A percentile compares a stretch with the other conserved stretches of the same genome.
These are phyloP conservation scores for Colossoma macropomum DNA, from an alignment of 2,113 vertebrate species.

Conservation along the genomic window DNA sequence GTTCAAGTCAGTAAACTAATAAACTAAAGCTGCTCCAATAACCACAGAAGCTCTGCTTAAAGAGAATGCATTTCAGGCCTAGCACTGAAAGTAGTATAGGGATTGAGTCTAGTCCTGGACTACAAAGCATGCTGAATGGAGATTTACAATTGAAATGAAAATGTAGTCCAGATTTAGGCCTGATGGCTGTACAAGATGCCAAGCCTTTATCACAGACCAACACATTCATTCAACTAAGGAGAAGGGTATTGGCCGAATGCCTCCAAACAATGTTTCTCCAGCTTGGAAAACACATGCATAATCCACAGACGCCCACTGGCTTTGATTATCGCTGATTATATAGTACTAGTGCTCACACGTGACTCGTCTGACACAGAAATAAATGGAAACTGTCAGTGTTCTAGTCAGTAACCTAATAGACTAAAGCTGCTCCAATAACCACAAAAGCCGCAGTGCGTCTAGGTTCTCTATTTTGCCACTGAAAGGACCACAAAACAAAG, in stretches of 20 bases:
- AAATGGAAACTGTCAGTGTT: slow-evolving; percentile 19
- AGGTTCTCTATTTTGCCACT: neutral
- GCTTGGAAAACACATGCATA: neutral
- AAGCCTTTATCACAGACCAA: neutral
- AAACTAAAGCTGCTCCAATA: slow-evolving; percentile 16
- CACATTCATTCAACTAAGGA: neutral
- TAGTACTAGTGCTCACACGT: neutral
- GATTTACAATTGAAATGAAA: no score
- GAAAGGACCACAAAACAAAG: slow-evolving; percentile 25
- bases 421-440: slow-evolving; percentile 27
- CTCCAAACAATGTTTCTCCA: neutral
- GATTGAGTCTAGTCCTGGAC: no score
- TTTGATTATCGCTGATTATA: neutral
- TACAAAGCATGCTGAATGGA: no score
- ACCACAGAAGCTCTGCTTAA: slow-evolving; percentile 44
- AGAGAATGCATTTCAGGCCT: no score
- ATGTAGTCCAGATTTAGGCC: no score
- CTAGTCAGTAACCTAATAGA: slow-evolving; percentile 27
- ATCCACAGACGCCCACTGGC: neutral
- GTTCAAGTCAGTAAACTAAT: slow-evolving; percentile 24
- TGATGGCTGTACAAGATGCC: neutral
- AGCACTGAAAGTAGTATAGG: no score
- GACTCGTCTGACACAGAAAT: slow-evolving; percentile 11
- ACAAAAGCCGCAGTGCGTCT: slow-evolving; percentile 27
- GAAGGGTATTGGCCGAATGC: slow-evolving; percentile 13